Conservation (phyloP, 2,113 vertebrate genomes). For the Petaurus breviceps region DNA sequence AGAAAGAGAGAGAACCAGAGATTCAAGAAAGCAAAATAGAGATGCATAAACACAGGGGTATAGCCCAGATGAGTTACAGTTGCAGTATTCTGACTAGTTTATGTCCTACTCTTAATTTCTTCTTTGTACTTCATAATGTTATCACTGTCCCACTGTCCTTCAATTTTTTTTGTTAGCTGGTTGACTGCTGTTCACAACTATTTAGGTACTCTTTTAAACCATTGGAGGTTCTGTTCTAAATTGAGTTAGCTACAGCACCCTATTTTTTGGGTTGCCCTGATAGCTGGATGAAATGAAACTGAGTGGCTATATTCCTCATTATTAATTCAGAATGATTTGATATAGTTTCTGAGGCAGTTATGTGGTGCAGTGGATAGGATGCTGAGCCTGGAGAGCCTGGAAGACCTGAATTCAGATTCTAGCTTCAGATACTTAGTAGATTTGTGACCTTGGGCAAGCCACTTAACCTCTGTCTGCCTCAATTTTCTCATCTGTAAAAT, state of each 20-base stretch:
- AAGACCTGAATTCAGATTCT: too few species aligned
- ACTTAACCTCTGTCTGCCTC: background rate
- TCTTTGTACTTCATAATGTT: background rate
- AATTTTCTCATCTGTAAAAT: background rate
- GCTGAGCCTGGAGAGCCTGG: too few species aligned
- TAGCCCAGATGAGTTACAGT: background rate
- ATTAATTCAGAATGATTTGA: background rate
- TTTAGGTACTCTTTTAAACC: background rate
- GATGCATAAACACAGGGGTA: background rate
- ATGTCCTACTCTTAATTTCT: background rate
- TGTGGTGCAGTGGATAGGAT: too few species aligned
- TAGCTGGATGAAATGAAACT: background rate
- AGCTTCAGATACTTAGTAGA: background rate
- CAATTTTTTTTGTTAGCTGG: background rate
- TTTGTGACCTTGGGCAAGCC: background rate
- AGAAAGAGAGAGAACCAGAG: background rate
- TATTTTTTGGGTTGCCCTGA: background rate
- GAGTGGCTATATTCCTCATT: background rate
- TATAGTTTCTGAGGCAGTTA: background rate
- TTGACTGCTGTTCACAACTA: background rate
- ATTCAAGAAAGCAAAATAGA: background rate
- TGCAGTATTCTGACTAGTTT: background rate
- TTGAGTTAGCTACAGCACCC: background rate
- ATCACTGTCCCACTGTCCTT: background rate
- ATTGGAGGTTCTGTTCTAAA: background rate